A percentile compares a stretch with the other conserved stretches of the same genome.
Evolutionary conservation across 2,113 vertebrate species (phyloP).

Genomic region (Mionectes macconnelli): DNA sequence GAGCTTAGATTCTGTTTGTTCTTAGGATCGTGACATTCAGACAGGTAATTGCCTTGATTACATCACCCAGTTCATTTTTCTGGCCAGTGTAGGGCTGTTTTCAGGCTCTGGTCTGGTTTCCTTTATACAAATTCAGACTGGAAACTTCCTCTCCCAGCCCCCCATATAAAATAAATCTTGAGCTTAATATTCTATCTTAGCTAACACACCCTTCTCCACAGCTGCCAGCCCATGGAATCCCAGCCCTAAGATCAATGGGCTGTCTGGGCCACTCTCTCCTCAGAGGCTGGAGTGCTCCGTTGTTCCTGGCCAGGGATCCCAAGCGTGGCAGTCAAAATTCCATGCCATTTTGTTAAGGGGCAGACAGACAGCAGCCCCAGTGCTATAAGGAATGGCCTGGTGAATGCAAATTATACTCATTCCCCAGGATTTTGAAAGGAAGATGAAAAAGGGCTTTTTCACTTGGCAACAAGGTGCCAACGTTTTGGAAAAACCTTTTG

Average conservation of each 20-base stretch:
- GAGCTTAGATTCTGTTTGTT: background rate
- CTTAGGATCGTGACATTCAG: background rate
- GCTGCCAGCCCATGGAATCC: background rate
- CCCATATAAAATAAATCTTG: background rate
- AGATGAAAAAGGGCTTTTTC: background rate
- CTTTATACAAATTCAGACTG: background rate
- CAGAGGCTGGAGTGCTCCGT: background rate
- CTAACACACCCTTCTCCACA: background rate
- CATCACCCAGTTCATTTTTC: background rate
- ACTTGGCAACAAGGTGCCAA: background rate
- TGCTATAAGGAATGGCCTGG: background rate
- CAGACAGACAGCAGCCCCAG: background rate
- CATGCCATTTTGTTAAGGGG: background rate
- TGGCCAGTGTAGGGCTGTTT: background rate
- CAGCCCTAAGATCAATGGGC: background rate
- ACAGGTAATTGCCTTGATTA: background rate
- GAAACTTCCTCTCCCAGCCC: background rate
- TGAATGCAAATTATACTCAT: background rate
- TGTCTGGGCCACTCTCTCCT: background rate
- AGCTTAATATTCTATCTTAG: background rate
- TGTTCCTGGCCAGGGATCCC: background rate
- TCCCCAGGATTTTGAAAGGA: background rate
- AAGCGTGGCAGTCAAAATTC: background rate
- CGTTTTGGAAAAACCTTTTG: background rate
- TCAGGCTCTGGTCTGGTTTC: background rate